phyloP scores from a whole-genome alignment of 2,797 vertebrate genomes.

The Hafferia zeledoni region DNA sequence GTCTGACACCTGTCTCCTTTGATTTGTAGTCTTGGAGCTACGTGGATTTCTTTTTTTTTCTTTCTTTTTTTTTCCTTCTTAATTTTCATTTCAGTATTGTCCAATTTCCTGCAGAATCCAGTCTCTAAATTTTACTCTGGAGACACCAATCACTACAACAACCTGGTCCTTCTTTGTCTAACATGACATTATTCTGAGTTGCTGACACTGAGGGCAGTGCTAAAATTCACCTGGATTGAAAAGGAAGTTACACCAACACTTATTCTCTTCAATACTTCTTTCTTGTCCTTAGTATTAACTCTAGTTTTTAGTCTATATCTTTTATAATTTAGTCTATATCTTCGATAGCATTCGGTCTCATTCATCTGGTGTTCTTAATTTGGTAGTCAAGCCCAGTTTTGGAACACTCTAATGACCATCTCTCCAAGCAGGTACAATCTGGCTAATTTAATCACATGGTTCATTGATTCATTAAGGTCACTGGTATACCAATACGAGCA shows the following conservation, averaged over 20 bases:
- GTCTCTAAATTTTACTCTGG: neutral
- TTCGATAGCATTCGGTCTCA: neutral
- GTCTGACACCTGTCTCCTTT: neutral
- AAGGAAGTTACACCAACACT: neutral
- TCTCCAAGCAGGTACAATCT: neutral
- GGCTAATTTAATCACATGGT: neutral
- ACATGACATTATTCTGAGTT: neutral
- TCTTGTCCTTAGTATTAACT: neutral
- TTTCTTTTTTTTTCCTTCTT: neutral
- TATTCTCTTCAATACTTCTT: neutral
- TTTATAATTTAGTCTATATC: neutral
- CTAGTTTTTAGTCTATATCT: neutral
- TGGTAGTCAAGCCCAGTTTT: neutral
- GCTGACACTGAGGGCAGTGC: neutral
- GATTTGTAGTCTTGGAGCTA: neutral
- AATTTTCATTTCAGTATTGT: neutral
- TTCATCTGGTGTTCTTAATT: neutral
- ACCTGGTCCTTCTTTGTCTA: neutral
- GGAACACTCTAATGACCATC: neutral
- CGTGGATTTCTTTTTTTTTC: neutral
- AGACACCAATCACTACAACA: neutral
- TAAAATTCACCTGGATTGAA: neutral
- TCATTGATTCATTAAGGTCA: neutral
- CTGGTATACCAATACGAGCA: neutral
- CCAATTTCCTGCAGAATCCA: neutral